Percentiles rank a stretch among this genome's conserved stretches.
phyloP scores from a whole-genome alignment of 1,140 invertebrate genomes.

The Manduca sexta region DNA sequence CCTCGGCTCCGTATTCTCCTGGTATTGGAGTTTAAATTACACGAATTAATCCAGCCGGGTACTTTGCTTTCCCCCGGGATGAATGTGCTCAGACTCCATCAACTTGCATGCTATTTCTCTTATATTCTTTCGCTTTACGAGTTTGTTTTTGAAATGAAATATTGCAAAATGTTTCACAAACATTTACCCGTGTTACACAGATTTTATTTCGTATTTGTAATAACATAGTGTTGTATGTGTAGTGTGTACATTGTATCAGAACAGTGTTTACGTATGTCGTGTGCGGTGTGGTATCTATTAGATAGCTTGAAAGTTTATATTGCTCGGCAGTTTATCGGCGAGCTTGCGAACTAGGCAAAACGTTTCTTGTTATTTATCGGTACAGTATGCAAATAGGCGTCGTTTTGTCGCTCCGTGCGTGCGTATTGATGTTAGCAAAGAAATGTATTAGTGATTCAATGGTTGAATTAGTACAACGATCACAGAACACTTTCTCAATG shows the following conservation, averaged over 20 bases:
- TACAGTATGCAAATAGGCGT: conserved; percentile 1
- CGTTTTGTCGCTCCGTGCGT: conserved; percentile 12
- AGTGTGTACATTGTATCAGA: too few relatives aligned
- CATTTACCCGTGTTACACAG: too few relatives aligned
- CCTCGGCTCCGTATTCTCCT: conserved; percentile 55
- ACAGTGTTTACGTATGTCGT: too few relatives aligned
- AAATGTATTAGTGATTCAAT: conserved; percentile 50
- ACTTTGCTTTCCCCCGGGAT: conserved; percentile 36
- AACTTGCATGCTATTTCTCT: conserved; percentile 34
- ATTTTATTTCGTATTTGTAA: too few relatives aligned
- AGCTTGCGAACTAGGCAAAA: background rate
- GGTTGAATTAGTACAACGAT: conserved; percentile 62
- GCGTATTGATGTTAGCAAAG: conserved; percentile 21
- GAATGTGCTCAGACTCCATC: conserved; percentile 25
- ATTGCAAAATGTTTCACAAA: too few relatives aligned
- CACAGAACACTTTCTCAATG: conserved; percentile 66
- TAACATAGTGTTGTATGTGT: too few relatives aligned
- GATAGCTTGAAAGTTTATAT: too few relatives aligned
- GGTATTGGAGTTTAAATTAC: conserved; percentile 65
- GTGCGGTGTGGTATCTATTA: too few relatives aligned
- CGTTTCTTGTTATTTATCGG: background rate
- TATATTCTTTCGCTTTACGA: background rate
- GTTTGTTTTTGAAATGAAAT: background rate
- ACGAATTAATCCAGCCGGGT: conserved; percentile 58
- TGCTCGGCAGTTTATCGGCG: background rate